Evolutionary conservation across 2,888 invertebrate genomes (phyloP).

Genomic region (Leucophora obtusa): DNA sequence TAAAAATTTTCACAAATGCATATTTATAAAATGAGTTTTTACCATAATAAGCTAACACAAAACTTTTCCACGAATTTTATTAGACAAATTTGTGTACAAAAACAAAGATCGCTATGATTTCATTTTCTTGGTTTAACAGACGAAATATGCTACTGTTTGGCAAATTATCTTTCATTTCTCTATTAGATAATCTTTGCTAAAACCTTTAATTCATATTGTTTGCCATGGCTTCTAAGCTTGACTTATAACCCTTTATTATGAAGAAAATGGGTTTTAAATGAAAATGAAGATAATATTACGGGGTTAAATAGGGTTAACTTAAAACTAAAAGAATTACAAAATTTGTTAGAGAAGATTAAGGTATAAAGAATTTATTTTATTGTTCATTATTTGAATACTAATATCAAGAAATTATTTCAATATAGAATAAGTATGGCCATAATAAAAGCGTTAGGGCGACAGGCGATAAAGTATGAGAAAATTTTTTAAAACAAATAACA

Average conservation of each 20-base stretch:
- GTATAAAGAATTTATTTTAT: too few species aligned
- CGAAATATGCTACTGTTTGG: background rate
- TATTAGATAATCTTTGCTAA: constrained; percentile 26
- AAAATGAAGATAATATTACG: background rate
- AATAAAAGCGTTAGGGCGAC: too few species aligned
- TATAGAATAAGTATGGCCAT: too few species aligned
- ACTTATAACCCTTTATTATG: constrained; percentile 1
- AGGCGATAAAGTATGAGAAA: too few species aligned
- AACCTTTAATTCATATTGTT: background rate
- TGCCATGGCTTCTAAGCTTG: constrained; percentile 1
- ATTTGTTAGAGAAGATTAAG: background rate
- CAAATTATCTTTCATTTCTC: constrained; percentile 26
- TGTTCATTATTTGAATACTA: too few species aligned
- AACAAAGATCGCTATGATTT: background rate
- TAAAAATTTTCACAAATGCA: constrained; percentile 2
- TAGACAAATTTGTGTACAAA: background rate
- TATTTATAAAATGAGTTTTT: constrained; percentile 20
- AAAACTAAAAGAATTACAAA: background rate
- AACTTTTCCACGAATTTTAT: background rate
- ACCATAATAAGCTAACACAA: background rate
- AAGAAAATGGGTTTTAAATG: background rate
- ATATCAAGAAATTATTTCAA: too few species aligned
- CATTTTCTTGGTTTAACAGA: background rate
- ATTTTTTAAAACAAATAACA: too few species aligned
- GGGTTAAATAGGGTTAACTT: background rate